These are phyloP conservation scores for Microchirus variegatus DNA, from an alignment of 2,797 vertebrate species.

Conservation along the genomic window DNA sequence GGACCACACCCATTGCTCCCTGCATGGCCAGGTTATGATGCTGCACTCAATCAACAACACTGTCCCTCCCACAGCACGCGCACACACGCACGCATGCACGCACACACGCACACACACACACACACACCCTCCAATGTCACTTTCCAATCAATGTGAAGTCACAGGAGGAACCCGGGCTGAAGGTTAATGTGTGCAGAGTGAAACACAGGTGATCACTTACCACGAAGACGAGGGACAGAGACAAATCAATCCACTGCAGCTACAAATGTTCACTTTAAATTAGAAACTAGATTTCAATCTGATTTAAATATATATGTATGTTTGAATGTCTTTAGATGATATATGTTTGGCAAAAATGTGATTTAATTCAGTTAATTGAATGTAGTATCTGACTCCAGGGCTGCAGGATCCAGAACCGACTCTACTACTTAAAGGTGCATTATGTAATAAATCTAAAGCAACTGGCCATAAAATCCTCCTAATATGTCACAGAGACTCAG, in stretches of 20 bases:
- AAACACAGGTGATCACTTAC: conserved; percentile 37
- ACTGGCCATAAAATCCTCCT: too few species aligned
- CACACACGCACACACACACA: conserved; percentile 33
- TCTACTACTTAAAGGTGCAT: too few species aligned
- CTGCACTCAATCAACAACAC: conserved; percentile 57
- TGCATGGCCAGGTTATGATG: conserved; percentile 45
- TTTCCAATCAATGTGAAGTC: conserved; percentile 70
- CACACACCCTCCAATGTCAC: conserved; percentile 13
- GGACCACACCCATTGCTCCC: conserved; percentile 51
- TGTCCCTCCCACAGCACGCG: conserved; percentile 42
- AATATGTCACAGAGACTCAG: too few species aligned
- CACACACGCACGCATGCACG: too few species aligned
- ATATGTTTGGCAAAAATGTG: too few species aligned
- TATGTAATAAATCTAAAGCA: too few species aligned
- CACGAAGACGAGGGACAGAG: conserved; percentile 8
- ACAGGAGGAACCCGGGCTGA: conserved; percentile 55
- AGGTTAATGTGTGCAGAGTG: conserved; percentile 73
- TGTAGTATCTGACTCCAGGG: too few species aligned
- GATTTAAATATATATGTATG: too few species aligned
- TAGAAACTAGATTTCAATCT: not conserved
- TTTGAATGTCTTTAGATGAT: too few species aligned
- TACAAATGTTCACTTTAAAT: not conserved
- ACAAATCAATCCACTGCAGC: not conserved
- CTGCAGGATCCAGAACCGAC: too few species aligned
- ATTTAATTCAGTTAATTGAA: too few species aligned